Conservation (phyloP, 2,113 vertebrate genomes). For the Columba janthina region DNA sequence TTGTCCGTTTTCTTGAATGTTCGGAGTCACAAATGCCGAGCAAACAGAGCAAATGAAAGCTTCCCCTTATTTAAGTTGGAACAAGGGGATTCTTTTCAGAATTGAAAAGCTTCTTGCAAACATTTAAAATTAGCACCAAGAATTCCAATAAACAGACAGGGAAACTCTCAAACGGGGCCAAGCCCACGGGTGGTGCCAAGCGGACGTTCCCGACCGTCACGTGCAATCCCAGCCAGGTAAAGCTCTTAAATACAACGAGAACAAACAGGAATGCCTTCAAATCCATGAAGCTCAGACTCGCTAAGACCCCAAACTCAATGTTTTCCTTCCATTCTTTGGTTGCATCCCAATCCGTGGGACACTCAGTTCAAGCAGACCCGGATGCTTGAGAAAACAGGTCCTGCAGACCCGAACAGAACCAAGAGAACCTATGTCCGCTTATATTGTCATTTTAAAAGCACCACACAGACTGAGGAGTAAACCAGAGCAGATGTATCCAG, state of each 20-base stretch:
- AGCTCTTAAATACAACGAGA: neutral
- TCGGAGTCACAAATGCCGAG: neutral
- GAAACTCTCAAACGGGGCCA: neutral
- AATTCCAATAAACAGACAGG: neutral
- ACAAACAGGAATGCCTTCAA: fast-evolving
- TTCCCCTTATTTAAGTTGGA: neutral
- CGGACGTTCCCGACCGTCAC: fast-evolving
- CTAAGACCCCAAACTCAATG: neutral
- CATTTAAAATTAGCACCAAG: neutral
- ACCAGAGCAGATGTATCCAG: neutral
- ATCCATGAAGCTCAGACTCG: neutral
- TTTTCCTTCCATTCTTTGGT: neutral
- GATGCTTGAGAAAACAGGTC: neutral
- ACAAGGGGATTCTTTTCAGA: neutral
- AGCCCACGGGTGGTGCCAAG: fast-evolving
- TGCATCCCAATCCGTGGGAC: neutral
- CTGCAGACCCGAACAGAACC: neutral
- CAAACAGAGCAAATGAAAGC: neutral
- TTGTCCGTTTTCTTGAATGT: neutral
- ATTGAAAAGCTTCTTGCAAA: neutral
- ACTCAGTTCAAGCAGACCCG: fast-evolving
- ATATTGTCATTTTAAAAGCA: fast-evolving
- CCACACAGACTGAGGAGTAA: neutral
- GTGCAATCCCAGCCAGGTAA: neutral
- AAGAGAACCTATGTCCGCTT: fast-evolving